Conservation (phyloP, 1,140 invertebrate species). For the Magallana angulata region DNA sequence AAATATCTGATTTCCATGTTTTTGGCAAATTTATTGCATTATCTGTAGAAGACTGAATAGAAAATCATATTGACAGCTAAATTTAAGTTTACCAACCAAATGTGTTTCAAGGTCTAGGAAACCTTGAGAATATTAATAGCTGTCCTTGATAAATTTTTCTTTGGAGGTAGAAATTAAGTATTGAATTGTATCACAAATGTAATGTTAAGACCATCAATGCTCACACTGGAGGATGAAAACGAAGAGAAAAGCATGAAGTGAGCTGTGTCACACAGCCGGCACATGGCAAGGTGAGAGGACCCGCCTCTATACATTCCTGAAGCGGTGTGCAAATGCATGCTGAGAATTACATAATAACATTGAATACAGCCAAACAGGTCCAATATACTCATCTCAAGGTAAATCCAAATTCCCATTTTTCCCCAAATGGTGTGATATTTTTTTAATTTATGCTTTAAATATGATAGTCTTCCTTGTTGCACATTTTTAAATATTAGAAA, state of each 20-base stretch:
- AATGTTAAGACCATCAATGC: no score
- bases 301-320: background rate
- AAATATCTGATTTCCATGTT: no score
- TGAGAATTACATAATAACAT: slow-evolving; percentile 25
- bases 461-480: background rate
- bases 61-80: no score
- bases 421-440: background rate
- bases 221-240: background rate
- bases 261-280: background rate
- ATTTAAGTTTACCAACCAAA: no score
- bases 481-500: background rate
- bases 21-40: no score
- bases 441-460: slow-evolving; percentile 4
- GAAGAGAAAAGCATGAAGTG: background rate
- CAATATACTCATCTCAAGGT: background rate
- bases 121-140: no score
- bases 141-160: no score
- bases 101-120: no score
- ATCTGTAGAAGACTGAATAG: no score
- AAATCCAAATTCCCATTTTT: background rate
- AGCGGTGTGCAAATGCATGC: background rate
- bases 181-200: no score
- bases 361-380: background rate
- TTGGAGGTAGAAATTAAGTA: no score
- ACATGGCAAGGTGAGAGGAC: background rate